phyloP scores from a whole-genome alignment of 2,797 vertebrate genomes.

The Cynopterus sphinx region DNA sequence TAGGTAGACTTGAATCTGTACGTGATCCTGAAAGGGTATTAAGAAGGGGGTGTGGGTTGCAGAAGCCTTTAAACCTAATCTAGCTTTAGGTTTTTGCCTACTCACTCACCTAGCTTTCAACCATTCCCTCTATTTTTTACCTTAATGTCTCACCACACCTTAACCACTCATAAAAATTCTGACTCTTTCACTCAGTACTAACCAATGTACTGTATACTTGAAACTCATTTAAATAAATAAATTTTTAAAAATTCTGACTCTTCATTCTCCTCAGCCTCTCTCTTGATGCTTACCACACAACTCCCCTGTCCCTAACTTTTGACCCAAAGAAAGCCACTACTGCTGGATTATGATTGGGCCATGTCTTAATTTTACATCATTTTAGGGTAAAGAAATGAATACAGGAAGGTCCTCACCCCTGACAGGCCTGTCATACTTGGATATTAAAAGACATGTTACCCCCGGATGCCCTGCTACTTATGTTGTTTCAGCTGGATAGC shows the following conservation, averaged over 20 bases:
- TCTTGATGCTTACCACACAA: not conserved
- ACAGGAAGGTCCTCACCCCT: not conserved
- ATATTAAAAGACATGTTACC: not conserved
- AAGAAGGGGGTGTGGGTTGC: not conserved
- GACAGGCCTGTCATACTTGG: not conserved
- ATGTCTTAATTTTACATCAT: not conserved
- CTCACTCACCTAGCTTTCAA: not conserved
- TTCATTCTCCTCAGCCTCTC: not conserved
- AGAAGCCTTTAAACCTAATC: not conserved
- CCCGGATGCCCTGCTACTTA: not conserved
- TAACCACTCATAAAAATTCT: not conserved
- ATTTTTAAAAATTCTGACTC: not conserved
- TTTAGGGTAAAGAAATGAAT: not conserved
- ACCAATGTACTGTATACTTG: too few relatives aligned
- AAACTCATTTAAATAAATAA: too few relatives aligned
- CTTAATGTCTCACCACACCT: not conserved
- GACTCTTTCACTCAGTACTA: too few relatives aligned
- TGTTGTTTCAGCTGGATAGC: not conserved
- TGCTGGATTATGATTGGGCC: not conserved
- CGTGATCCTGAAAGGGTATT: not conserved
- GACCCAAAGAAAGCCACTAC: not conserved
- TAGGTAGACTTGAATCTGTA: not conserved
- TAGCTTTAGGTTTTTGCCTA: not conserved
- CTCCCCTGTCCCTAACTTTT: not conserved
- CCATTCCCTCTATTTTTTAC: not conserved